A percentile compares a stretch with the other conserved stretches of the same genome.
phyloP scores from a whole-genome alignment of 2,113 vertebrate genomes.

The Bufo bufo region DNA sequence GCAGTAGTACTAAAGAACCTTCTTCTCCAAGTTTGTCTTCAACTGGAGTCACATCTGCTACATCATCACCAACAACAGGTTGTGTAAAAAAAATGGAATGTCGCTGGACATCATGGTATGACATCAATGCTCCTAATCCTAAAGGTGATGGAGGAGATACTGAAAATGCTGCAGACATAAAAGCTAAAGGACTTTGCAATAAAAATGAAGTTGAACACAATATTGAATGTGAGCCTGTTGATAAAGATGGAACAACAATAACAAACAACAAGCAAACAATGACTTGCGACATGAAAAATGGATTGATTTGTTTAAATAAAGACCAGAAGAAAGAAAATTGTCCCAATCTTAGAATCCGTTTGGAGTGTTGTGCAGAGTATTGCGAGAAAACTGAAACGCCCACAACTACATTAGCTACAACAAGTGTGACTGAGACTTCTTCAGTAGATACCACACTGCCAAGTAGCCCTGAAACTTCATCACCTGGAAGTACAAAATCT shows the following conservation, averaged over 20 bases:
- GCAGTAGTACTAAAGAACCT: neutral
- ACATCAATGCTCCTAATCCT: slow-evolving; percentile 1
- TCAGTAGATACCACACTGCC: neutral
- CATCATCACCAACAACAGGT: neutral
- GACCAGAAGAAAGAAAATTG: slow-evolving; percentile 39
- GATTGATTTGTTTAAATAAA: slow-evolving; percentile 19
- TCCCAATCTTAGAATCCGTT: slow-evolving; percentile 27
- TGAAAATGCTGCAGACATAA: slow-evolving; percentile 24
- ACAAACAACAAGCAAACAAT: slow-evolving; percentile 6
- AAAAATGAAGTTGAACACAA: neutral
- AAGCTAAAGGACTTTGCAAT: neutral
- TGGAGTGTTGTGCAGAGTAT: slow-evolving; percentile 34
- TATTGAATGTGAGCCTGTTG: slow-evolving; percentile 17
- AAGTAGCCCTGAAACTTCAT: neutral
- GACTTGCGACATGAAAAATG: slow-evolving; percentile 4
- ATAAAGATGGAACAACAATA: slow-evolving; percentile 4
- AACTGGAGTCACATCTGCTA: slow-evolving; percentile 13
- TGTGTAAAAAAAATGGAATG: slow-evolving; percentile 37
- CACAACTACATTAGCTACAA: neutral
- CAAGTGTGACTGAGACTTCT: neutral
- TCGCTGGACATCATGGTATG: slow-evolving; percentile 31
- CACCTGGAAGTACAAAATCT: neutral
- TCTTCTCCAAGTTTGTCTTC: neutral
- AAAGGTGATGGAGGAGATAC: slow-evolving; percentile 38
- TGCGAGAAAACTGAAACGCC: neutral